phyloP scores from a whole-genome alignment of 2,797 vertebrate genomes.

The Lagodon rhomboides region DNA sequence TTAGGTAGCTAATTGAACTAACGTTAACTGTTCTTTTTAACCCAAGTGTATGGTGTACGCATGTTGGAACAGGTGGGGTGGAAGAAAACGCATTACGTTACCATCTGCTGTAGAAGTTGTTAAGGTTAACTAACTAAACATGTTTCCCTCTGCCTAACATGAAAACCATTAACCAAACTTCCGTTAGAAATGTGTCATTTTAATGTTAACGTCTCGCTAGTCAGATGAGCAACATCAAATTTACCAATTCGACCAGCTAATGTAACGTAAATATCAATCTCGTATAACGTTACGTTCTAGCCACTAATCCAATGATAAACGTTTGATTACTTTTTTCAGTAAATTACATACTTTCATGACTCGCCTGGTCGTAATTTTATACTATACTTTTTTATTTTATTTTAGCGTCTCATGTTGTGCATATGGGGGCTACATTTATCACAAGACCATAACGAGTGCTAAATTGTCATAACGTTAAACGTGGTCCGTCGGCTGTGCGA shows the following conservation, averaged over 20 bases:
- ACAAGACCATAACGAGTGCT: neutral
- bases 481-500: fast-evolving
- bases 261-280: no score
- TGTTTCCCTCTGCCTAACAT: neutral
- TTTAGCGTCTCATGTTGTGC: neutral
- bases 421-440: neutral
- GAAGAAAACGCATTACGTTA: fast-evolving
- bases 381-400: no score
- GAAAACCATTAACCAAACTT: neutral
- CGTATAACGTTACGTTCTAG: no score
- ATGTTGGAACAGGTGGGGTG: neutral
- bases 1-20: neutral
- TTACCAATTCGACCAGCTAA: neutral
- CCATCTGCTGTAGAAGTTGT: fast-evolving
- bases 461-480: neutral
- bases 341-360: no score
- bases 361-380: neutral
- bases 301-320: no score
- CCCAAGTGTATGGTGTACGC: neutral
- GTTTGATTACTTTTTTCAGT: neutral
- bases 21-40: neutral
- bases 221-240: neutral
- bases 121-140: neutral
- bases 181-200: neutral
- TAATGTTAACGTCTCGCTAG: neutral